These are phyloP conservation scores for Caenorhabditis sp. DNA, from an alignment of 2,888 invertebrate species.

Conservation along the genomic window DNA sequence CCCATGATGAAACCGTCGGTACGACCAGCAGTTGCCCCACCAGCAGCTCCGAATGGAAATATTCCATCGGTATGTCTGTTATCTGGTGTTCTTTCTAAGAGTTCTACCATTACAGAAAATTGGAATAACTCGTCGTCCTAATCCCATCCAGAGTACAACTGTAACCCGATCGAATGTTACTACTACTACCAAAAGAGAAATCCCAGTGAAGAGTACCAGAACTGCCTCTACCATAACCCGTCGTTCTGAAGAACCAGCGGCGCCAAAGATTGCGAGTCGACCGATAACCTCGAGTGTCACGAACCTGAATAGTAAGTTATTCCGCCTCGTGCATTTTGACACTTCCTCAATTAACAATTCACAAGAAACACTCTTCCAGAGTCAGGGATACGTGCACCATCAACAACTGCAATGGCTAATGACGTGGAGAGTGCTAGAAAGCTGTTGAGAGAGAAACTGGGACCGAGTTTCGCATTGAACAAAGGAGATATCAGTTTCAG, in stretches of 20 bases:
- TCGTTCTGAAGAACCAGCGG: constrained; percentile 49
- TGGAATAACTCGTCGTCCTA: constrained; percentile 40
- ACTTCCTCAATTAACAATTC: constrained; percentile 23
- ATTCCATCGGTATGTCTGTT: constrained; percentile 32
- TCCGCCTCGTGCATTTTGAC: constrained; percentile 21
- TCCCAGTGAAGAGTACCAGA: constrained; percentile 52
- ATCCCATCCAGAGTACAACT: constrained; percentile 46
- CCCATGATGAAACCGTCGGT: constrained; percentile 57
- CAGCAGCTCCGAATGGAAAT: constrained; percentile 23
- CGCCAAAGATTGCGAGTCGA: constrained; percentile 33
- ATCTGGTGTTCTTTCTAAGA: background rate
- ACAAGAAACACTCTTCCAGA: constrained; percentile 46
- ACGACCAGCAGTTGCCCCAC: constrained; percentile 15
- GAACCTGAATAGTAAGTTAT: constrained; percentile 64
- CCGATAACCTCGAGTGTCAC: constrained; percentile 55
- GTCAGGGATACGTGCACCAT: constrained; percentile 38
- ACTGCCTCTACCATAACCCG: constrained; percentile 23
- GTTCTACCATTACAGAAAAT: constrained; percentile 40
- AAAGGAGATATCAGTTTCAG: constrained; percentile 64
- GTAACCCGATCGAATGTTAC: constrained; percentile 40
- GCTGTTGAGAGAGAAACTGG: constrained; percentile 63
- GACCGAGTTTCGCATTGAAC: constrained; percentile 51
- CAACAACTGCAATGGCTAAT: constrained; percentile 26
- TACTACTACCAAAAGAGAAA: constrained; percentile 38
- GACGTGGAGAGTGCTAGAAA: constrained; percentile 64